Evolutionary conservation across 2,888 invertebrate genomes (phyloP).

Genomic region (Anodontia alba): DNA sequence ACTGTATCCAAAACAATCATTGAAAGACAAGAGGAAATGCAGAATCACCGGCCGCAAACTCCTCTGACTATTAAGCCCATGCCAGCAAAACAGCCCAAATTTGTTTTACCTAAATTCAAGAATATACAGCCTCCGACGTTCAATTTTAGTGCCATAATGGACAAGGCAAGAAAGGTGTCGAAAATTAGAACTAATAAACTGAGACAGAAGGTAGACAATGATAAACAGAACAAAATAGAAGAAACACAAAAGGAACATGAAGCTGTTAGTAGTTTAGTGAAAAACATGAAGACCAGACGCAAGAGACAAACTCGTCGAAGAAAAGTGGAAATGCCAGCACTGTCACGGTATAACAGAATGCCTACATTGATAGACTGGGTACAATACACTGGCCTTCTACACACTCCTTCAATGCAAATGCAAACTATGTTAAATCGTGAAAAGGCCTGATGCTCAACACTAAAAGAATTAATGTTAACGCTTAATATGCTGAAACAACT

Average conservation of each 20-base stretch:
- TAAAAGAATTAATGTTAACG: too few species aligned
- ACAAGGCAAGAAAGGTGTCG: constrained; percentile 1
- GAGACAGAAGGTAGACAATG: neutral
- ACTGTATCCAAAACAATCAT: neutral
- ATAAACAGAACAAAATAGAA: neutral
- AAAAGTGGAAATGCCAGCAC: constrained; percentile 32
- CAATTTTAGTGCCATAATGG: constrained; percentile 5
- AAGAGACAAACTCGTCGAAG: constrained; percentile 28
- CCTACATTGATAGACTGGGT: constrained; percentile 61
- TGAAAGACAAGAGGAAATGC: neutral
- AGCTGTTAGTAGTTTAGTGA: neutral
- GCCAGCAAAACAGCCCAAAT: constrained; percentile 10
- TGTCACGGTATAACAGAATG: constrained; percentile 26
- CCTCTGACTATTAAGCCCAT: neutral
- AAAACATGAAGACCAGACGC: constrained; percentile 32
- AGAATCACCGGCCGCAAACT: neutral
- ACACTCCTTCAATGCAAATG: constrained; percentile 55
- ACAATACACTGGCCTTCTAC: constrained; percentile 35
- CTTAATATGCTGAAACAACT: too few species aligned
- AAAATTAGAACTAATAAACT: neutral
- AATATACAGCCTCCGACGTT: neutral
- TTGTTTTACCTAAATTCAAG: constrained; percentile 10
- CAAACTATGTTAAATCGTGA: constrained; percentile 27
- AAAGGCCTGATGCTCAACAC: too few species aligned
- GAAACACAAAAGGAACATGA: neutral